Evolutionary conservation across 53 echinoderm and acorn worm genomes (phyloP), one percentile per base, ranked within the genome.

Genomic region (Zoroaster sp.): DNA sequence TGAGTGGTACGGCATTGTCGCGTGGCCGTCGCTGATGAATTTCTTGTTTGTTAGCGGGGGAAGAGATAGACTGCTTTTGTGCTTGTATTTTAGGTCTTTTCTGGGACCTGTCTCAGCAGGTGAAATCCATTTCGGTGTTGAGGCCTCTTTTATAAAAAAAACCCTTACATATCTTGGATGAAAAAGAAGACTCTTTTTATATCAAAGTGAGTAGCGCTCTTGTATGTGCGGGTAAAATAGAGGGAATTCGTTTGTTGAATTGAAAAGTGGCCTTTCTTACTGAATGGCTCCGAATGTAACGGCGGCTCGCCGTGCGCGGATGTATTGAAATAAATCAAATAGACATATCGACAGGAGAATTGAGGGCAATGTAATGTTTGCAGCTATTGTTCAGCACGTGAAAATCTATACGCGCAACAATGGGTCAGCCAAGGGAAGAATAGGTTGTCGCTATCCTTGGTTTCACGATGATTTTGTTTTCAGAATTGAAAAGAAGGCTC

Each of bases 291-390:
- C 85, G 85, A 85, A 85, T 85, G 85, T 85, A 85, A 70, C 85
- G 25, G 36, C 70, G 85, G 71, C 70, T 46, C 71, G 69, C 69
- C 85, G 85, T 85, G 85, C 85, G 69, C 71, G 71, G 47, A 70
- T 85, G 85, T 85, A 85, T 85, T 85, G 85, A 85, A 71, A 85
- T 85, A 85, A 85, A 85, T 85, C 85, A 85, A 85, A 85, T 85
- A 85, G 85, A 85, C 85, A 71, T 83, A 83, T 85, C 85, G 85
- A 70, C 85, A 51, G 49, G 85, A 85, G 85, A 85, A 85, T 85
- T 85, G 85, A 30, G 85, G 85, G 85, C 85, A 85, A 85, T 46
- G 85, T 70, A 85, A 85, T 85, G 85, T 85, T 85, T 85, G 85
- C 71, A 17, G 71, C 85, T 37, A 85, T 85, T 85, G 85, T 85